These are phyloP conservation scores for Sturnus vulgaris DNA, from an alignment of 2,113 vertebrate genomes.

Conservation along the genomic window DNA sequence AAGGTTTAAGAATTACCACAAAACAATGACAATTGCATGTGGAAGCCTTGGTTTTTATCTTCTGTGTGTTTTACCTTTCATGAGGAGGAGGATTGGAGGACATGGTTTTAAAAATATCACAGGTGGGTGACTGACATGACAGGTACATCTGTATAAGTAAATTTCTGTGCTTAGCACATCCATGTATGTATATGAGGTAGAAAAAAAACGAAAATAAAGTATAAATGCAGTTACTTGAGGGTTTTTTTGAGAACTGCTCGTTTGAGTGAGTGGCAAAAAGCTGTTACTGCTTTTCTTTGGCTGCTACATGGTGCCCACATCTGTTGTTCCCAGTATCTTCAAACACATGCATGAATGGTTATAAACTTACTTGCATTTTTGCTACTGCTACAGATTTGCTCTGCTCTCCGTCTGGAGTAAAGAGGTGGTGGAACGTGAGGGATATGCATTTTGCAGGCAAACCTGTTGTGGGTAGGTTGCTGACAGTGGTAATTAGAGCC, in stretches of 20 bases:
- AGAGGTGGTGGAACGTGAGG: fast-evolving
- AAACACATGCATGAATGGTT: background rate
- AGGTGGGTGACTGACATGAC: background rate
- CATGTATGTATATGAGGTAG: background rate
- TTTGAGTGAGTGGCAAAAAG: background rate
- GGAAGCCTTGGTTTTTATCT: background rate
- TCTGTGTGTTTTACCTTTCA: background rate
- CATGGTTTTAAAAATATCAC: background rate
- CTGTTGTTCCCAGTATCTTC: background rate
- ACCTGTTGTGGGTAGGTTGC: background rate
- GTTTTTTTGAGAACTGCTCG: background rate
- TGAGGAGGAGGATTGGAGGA: background rate
- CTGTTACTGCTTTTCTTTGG: background rate
- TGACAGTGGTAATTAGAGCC: background rate
- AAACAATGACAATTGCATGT: background rate
- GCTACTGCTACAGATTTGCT: background rate
- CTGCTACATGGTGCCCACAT: background rate
- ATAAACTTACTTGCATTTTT: background rate
- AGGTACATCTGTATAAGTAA: background rate
- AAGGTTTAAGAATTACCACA: background rate
- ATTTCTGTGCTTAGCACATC: background rate
- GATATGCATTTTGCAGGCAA: background rate
- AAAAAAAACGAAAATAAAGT: background rate
- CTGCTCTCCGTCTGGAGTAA: background rate
- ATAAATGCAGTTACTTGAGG: fast-evolving